Base-by-base conservation (phyloP, 2,888 invertebrate species). In the Dolomedes plantarius region DNA sequence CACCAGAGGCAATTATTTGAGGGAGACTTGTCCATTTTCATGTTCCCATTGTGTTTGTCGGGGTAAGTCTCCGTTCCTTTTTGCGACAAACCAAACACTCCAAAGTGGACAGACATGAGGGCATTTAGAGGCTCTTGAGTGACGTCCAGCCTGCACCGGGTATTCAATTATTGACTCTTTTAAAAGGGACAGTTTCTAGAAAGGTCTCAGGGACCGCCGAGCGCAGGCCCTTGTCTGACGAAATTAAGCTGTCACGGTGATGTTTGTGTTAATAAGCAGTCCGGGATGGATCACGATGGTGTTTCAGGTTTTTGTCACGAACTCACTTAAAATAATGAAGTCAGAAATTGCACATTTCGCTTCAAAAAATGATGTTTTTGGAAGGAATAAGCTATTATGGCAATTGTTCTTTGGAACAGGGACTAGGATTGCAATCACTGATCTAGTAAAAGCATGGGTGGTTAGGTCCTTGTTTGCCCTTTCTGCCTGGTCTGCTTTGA, bases 191-290 rank as follows among this genome's bases (percentile, higher is more conserved):
- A 65, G 13, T 65, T 23, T 27, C 27, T 7, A 27, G 9, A 62
- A 28, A 27, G 27, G 13, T 62, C 65, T 31, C 16, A 29, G n/a
- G 3, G 31, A 16, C 65, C 65, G 56, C 23, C 23, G 23, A 16
- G 16, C 23, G 11, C 16, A 36, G 50, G 13, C 62, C 23, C 56
- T 36, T 39, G 41, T 36, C 27, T 16, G 64, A 74, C 62, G 46
- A 62, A 56, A 82, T 82, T 75, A 75, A 82, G 82, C 50, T 82
- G 82, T 82, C 82, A 82, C 16, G 3, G 19, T 64, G 82, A 82
- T 82, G 82, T 82, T 82, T 82, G 75, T 71, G 69, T 76, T 82
- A 82, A 82, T 82, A 82, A 82, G 75, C 29, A 71, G 69, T 41
- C 75, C 28, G 56, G 73, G 56, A 31, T 79, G n/a, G 11, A 32